Conservation (phyloP, 2,888 invertebrate species). For the Nasonovia ribisnigri region DNA sequence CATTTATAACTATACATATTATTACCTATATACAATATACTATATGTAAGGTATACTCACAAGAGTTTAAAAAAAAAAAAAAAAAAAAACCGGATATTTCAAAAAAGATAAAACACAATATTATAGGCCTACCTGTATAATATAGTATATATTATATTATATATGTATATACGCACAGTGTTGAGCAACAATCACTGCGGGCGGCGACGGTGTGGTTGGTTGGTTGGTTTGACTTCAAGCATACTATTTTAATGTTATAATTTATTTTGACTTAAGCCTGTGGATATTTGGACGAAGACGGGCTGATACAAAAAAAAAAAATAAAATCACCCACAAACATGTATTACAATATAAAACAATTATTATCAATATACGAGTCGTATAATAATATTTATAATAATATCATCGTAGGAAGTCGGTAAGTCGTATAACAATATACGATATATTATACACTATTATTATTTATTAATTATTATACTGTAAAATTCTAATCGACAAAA, state of each 20-base stretch:
- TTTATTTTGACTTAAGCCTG: neutral
- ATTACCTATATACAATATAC: neutral
- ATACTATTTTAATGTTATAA: neutral
- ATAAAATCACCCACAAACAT: neutral
- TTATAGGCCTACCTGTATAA: neutral
- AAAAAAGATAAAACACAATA: neutral
- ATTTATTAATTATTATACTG: neutral
- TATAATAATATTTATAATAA: neutral
- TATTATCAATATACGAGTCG: neutral
- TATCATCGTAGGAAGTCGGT: neutral
- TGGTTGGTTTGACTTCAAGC: neutral
- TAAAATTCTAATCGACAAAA: neutral
- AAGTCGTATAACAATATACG: neutral
- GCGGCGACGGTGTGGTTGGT: neutral
- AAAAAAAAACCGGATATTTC: slow-evolving; percentile 13
- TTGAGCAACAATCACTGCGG: neutral
- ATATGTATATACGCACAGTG: neutral
- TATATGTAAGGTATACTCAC: neutral
- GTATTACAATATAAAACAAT: neutral
- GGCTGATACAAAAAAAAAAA: neutral
- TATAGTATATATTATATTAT: too few relatives aligned
- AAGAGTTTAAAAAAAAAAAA: neutral
- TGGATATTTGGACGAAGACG: neutral
- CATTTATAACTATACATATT: neutral
- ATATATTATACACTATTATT: neutral